Evolutionary conservation across 2,888 invertebrate genomes (phyloP).

Genomic region (Meta bourneti): DNA sequence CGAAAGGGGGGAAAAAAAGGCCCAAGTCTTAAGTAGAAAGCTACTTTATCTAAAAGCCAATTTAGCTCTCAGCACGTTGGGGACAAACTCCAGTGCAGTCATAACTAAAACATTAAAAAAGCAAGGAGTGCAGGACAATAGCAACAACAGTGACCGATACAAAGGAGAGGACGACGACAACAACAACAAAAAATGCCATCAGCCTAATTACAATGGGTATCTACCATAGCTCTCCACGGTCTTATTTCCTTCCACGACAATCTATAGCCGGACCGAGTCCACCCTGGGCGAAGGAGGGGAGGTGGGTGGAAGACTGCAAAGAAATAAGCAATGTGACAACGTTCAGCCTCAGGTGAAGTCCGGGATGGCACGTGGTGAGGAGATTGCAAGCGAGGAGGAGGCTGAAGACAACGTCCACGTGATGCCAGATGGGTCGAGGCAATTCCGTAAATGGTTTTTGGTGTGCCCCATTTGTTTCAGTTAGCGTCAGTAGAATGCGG

Average conservation of each 20-base stretch:
- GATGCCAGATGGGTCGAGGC: conserved; percentile 77
- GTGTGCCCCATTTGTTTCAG: conserved; percentile 77
- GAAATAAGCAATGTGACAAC: conserved; percentile 65
- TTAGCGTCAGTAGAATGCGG: conserved; percentile 74
- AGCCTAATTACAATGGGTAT: conserved; percentile 76
- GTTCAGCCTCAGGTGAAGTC: conserved; percentile 55
- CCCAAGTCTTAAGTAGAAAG: conserved; percentile 46
- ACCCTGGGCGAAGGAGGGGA: conserved; percentile 2
- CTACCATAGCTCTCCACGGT: conserved; percentile 47
- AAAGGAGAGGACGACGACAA: conserved; percentile 60
- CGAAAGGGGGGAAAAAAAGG: neutral
- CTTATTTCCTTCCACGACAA: conserved; percentile 46
- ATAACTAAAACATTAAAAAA: conserved; percentile 68
- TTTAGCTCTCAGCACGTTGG: conserved; percentile 74
- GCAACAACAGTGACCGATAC: conserved; percentile 18
- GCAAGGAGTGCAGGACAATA: conserved; percentile 3
- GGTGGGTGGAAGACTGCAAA: conserved; percentile 8
- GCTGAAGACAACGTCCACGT: conserved; percentile 66
- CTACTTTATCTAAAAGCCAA: conserved; percentile 75
- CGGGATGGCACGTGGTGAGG: conserved; percentile 54
- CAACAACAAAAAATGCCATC: conserved; percentile 65
- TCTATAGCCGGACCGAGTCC: conserved; percentile 44
- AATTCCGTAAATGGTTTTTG: conserved; percentile 76
- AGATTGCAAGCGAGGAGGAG: conserved; percentile 6
- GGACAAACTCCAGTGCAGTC: conserved; percentile 64